Evolutionary conservation across 2,113 vertebrate genomes (phyloP).

Genomic region (Enhydra lutris): DNA sequence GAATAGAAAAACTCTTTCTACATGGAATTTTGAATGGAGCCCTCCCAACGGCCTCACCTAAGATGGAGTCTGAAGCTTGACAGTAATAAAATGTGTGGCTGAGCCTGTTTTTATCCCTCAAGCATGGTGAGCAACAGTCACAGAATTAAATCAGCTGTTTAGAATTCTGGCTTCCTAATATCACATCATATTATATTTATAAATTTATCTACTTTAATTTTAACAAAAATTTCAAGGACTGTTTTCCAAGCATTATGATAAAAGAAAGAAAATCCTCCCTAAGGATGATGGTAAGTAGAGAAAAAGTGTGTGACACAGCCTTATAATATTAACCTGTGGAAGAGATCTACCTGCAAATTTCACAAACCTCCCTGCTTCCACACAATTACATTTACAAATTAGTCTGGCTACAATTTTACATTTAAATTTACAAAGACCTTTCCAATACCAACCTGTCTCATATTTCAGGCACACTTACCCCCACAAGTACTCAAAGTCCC

Average conservation of each 20-base stretch:
- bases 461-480: neutral
- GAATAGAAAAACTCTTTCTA: neutral
- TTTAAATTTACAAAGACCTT: neutral
- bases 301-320: neutral
- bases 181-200: neutral
- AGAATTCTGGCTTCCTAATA: neutral
- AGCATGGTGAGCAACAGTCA: neutral
- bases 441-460: neutral
- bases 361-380: neutral
- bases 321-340: neutral
- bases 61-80: neutral
- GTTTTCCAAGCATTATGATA: neutral
- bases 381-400: slow-evolving; percentile 16
- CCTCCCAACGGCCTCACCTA: neutral
- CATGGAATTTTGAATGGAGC: neutral
- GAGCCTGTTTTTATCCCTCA: neutral
- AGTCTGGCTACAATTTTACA: neutral
- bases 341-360: neutral
- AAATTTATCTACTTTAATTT: neutral
- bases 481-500: neutral
- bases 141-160: neutral
- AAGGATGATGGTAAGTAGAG: neutral
- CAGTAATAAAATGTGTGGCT: neutral
- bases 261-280: neutral
- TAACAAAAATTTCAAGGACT: neutral